Conservation (phyloP, 2,113 vertebrate genomes). For the Hoplias malabaricus region DNA sequence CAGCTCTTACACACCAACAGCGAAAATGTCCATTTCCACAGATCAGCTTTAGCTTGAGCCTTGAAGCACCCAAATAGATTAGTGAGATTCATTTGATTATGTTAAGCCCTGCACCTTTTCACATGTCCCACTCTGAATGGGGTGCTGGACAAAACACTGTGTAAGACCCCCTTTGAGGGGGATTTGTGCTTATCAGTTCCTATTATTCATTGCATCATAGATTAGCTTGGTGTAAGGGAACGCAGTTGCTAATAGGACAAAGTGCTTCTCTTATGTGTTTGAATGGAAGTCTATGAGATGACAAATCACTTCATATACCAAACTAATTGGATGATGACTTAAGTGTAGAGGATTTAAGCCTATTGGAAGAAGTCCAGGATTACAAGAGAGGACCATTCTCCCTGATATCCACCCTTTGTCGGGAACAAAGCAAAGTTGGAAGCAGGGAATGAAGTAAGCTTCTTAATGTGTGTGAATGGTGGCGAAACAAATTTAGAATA, state of each 20-base stretch:
- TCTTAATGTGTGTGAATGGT: constrained; percentile 51
- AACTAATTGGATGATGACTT: constrained; percentile 53
- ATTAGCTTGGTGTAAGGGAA: constrained; percentile 20
- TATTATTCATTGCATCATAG: constrained; percentile 41
- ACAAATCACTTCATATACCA: constrained; percentile 45
- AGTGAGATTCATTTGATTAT: constrained; percentile 39
- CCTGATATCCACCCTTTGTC: constrained; percentile 22
- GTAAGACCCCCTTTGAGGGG: constrained; percentile 44
- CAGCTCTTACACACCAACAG: constrained; percentile 22
- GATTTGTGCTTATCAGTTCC: constrained; percentile 40
- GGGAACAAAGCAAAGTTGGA: constrained; percentile 37
- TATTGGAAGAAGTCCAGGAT: constrained; percentile 33
- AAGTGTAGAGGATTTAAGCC: constrained; percentile 30
- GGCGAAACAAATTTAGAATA: constrained; percentile 41
- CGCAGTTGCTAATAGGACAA: constrained; percentile 37
- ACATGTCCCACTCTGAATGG: constrained; percentile 20
- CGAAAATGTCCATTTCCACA: constrained; percentile 42
- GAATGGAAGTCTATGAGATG: constrained; percentile 37
- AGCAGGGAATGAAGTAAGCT: constrained; percentile 43
- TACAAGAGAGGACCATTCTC: constrained; percentile 34
- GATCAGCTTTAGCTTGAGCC: constrained; percentile 78
- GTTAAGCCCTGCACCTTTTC: constrained; percentile 45
- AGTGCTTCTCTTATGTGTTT: constrained; percentile 35
- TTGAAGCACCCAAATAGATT: constrained; percentile 70
- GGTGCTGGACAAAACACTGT: constrained; percentile 24